Percentiles rank a stretch among this genome's conserved stretches.
These are phyloP conservation scores for Myzus persicae DNA, from an alignment of 1,140 invertebrate species.

Conservation along the genomic window DNA sequence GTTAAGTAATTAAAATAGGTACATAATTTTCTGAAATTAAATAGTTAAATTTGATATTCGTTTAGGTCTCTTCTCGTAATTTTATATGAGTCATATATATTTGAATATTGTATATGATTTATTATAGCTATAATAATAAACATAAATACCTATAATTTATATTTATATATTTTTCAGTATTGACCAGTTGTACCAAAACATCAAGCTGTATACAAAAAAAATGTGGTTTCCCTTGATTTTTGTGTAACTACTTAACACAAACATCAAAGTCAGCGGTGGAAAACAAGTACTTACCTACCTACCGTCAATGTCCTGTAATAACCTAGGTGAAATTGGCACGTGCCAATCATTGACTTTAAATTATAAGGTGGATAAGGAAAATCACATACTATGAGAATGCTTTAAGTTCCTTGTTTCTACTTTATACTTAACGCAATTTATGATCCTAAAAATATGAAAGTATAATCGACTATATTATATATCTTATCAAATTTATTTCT, in stretches of 20 bases:
- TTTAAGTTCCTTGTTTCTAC: not conserved
- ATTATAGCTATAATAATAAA: not conserved
- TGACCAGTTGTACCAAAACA: slow-evolving; percentile 13
- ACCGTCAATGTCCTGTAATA: not conserved
- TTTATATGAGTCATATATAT: not conserved
- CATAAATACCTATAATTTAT: not conserved
- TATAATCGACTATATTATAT: not conserved
- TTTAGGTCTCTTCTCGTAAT: not conserved
- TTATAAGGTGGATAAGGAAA: not conserved
- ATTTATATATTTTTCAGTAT: not conserved
- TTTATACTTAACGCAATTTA: not conserved
- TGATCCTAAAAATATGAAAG: not conserved
- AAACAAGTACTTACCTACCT: not conserved
- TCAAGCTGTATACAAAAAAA: not conserved
- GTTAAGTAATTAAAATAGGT: not conserved
- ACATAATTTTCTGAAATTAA: not conserved
- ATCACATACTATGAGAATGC: not conserved
- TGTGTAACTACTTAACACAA: not conserved
- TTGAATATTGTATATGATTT: not conserved
- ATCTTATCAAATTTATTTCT: not conserved
- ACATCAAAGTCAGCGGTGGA: not conserved
- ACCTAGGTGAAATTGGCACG: slow-evolving; percentile 28
- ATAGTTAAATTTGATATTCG: not conserved
- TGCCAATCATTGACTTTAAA: not conserved
- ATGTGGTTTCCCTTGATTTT: slow-evolving; percentile 33